These are phyloP conservation scores for Chauna torquata DNA, from an alignment of 2,113 vertebrate genomes.

Conservation along the genomic window DNA sequence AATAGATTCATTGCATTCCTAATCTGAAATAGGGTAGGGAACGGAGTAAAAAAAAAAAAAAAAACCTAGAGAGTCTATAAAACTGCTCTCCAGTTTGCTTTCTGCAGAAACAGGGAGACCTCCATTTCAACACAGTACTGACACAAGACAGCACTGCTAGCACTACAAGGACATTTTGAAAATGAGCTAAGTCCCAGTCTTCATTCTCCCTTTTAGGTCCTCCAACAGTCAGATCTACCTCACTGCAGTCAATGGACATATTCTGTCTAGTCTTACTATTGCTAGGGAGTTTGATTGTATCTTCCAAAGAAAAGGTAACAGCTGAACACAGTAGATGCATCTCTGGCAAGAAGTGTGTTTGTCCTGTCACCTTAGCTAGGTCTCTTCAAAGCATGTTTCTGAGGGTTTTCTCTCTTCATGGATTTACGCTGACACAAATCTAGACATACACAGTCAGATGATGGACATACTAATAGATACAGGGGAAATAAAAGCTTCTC, in stretches of 20 bases:
- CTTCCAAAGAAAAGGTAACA: neutral
- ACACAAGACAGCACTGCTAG: neutral
- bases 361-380: neutral
- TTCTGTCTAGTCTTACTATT: fast-evolving
- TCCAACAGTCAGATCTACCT: neutral
- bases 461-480: neutral
- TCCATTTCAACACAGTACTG: neutral
- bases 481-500: neutral
- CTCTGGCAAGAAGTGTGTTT: neutral
- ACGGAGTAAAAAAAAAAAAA: neutral
- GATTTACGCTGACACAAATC: neutral
- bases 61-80: neutral
- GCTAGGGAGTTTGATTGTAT: neutral
- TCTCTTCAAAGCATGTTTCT: neutral
- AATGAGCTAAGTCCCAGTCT: neutral
- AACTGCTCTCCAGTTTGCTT: neutral
- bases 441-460: fast-evolving
- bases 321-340: neutral
- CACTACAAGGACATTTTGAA: fast-evolving
- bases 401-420: neutral
- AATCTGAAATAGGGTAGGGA: fast-evolving
- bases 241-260: neutral
- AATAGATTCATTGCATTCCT: neutral
- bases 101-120: neutral
- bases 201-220: neutral